Conservation (phyloP, 2,113 vertebrate genomes). For the Bucco capensis region DNA sequence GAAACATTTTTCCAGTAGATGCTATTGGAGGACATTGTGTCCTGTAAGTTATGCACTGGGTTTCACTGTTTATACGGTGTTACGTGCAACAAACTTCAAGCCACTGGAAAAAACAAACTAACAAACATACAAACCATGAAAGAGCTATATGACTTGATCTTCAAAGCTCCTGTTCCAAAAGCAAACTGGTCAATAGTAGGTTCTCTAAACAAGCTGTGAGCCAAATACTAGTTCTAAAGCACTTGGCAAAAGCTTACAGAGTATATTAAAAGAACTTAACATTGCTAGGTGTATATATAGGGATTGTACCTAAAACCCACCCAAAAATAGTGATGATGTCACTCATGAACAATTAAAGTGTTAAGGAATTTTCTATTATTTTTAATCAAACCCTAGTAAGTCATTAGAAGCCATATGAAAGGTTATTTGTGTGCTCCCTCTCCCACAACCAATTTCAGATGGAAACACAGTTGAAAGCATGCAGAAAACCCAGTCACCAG, state of each 20-base stretch:
- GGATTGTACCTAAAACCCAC: neutral
- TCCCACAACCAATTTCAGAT: neutral
- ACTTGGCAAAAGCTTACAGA: neutral
- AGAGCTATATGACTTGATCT: neutral
- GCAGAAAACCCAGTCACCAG: neutral
- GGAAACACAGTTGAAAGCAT: neutral
- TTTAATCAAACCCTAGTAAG: neutral
- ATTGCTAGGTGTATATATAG: neutral
- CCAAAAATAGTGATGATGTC: neutral
- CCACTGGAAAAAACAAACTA: neutral
- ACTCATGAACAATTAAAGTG: neutral
- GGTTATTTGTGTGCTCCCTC: fast-evolving
- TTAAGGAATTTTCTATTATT: neutral
- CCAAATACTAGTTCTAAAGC: neutral
- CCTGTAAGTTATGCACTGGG: neutral
- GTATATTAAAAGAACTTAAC: neutral
- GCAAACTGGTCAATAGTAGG: neutral
- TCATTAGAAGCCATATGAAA: neutral
- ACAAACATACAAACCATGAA: neutral
- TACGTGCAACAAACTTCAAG: neutral
- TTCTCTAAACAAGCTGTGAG: neutral
- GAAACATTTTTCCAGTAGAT: neutral
- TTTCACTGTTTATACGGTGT: fast-evolving
- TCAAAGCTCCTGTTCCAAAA: neutral
- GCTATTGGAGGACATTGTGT: neutral